Percentiles rank a stretch among this genome's conserved stretches.
These are phyloP conservation scores for Leptinotarsa lineolata DNA, from an alignment of 1,140 invertebrate genomes.

Conservation along the genomic window DNA sequence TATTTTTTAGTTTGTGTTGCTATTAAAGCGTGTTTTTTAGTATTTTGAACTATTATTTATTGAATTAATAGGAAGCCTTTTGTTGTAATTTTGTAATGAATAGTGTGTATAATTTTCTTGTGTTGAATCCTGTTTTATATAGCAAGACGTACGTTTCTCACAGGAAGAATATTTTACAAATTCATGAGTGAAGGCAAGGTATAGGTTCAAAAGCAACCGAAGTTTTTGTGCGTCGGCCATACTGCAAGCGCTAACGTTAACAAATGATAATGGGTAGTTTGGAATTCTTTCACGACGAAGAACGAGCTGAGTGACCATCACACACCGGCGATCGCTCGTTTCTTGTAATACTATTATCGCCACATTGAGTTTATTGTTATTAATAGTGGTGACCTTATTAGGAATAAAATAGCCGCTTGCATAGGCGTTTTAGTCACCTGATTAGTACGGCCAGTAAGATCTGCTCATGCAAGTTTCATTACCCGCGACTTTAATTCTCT, in stretches of 20 bases:
- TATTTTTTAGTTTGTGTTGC: too few relatives aligned
- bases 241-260: conserved; percentile 44
- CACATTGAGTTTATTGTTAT: conserved; percentile 58
- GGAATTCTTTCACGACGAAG: conserved; percentile 49
- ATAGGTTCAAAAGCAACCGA: conserved; percentile 12
- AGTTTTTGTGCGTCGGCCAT: conserved; percentile 33
- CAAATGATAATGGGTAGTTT: conserved; percentile 54
- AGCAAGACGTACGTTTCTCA: background rate
- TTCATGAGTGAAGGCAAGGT: conserved; percentile 16
- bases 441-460: conserved; percentile 43
- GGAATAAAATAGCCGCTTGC: conserved; percentile 49
- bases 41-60: too few relatives aligned
- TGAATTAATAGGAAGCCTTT: too few relatives aligned
- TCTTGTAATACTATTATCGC: conserved; percentile 55
- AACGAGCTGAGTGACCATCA: conserved; percentile 30
- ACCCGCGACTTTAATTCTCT: conserved; percentile 41
- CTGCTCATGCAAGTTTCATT: conserved; percentile 47
- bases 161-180: conserved; percentile 24
- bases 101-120: too few relatives aligned
- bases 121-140: too few relatives aligned
- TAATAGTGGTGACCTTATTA: conserved; percentile 55
- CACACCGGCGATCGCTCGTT: conserved; percentile 41
- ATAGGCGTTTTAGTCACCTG: conserved; percentile 52
- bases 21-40: too few relatives aligned
- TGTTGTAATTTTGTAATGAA: too few relatives aligned